Conservation (phyloP, 1,140 invertebrate species). For the Heliothis subflexa region DNA sequence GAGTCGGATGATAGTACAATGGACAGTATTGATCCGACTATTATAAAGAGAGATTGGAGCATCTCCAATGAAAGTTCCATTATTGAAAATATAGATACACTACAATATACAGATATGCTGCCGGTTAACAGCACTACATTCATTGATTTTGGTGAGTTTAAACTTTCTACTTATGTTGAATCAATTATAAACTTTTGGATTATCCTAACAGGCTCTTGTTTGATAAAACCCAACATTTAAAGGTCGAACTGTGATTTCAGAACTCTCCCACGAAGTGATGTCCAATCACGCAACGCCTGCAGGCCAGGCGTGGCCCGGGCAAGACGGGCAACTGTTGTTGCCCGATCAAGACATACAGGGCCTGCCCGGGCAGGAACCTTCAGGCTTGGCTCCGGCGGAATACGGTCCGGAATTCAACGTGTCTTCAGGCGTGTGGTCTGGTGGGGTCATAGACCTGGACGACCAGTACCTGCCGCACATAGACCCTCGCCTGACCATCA, state of each 20-base stretch:
- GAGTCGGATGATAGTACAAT: conserved; percentile 60
- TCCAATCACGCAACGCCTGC: no score
- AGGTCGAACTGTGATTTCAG: no score
- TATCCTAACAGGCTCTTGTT: no score
- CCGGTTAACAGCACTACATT: conserved; percentile 32
- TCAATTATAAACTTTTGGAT: no score
- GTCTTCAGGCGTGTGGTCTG: not conserved
- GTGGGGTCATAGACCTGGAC: conserved; percentile 62
- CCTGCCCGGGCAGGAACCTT: no score
- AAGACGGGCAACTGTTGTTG: not conserved
- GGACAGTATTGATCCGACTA: conserved; percentile 58
- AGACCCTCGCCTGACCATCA: conserved; percentile 72
- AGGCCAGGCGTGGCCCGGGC: no score
- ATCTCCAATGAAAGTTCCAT: conserved; percentile 33
- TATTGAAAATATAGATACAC: conserved; percentile 3
- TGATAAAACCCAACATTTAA: no score
- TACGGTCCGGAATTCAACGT: conserved; percentile 75
- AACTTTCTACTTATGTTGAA: not conserved
- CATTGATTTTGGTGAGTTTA: conserved; percentile 39
- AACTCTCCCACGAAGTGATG: no score
- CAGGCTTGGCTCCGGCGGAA: conserved; percentile 57
- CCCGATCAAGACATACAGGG: not conserved
- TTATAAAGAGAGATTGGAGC: conserved; percentile 60
- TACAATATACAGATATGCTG: conserved; percentile 43
- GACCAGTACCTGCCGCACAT: conserved; percentile 74